Evolutionary conservation across 2,797 vertebrate genomes (phyloP).

Genomic region (Calcarius lapponicus): DNA sequence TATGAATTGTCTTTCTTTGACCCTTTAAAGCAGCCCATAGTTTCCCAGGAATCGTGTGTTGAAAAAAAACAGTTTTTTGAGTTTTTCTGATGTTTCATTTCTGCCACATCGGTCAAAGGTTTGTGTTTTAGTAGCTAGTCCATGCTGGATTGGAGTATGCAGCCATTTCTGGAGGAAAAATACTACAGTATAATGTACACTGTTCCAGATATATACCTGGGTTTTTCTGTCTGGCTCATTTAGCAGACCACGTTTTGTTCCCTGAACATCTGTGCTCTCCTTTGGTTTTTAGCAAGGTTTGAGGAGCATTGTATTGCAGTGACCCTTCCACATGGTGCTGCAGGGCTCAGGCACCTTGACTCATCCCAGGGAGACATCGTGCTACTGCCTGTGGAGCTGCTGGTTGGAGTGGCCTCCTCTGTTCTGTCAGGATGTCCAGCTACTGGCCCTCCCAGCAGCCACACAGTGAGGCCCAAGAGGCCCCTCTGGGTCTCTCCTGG

Average conservation of each 20-base stretch:
- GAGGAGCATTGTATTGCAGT: not conserved
- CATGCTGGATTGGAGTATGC: not conserved
- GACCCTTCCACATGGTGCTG: not conserved
- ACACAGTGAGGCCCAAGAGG: fast-evolving
- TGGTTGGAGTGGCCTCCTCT: fast-evolving
- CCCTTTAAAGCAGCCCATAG: not conserved
- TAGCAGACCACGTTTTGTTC: not conserved
- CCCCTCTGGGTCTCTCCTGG: not conserved
- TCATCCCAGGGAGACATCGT: not conserved
- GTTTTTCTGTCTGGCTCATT: not conserved
- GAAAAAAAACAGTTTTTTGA: not conserved
- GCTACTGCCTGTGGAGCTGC: fast-evolving
- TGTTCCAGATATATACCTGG: not conserved
- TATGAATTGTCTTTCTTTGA: not conserved
- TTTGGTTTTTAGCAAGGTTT: not conserved
- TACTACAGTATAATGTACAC: fast-evolving
- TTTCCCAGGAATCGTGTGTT: not conserved
- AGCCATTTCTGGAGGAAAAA: not conserved
- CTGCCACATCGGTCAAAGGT: not conserved
- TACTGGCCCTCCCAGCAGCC: fast-evolving
- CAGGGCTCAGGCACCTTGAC: not conserved
- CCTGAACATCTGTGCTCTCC: fast-evolving
- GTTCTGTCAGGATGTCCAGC: fast-evolving
- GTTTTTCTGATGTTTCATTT: not conserved
- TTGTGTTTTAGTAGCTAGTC: not conserved